Base-by-base conservation (phyloP, 2,888 invertebrate genomes). In the Erpobdella octoculata region DNA sequence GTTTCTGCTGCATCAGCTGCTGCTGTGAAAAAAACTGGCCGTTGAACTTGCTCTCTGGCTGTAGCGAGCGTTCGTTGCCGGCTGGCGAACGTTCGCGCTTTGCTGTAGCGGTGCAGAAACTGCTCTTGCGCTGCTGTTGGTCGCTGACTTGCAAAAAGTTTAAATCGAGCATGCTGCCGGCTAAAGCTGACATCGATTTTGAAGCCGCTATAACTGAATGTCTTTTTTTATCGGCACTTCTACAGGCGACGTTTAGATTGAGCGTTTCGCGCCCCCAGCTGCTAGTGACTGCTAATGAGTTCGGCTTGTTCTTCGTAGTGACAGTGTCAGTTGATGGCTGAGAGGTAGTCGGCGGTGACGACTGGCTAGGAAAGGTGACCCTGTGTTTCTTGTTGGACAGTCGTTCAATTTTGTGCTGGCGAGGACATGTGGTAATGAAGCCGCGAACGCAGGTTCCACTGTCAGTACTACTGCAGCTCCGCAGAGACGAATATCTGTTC, bases 161-260 rank as follows among this genome's bases (percentile, higher is more conserved):
- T 4, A 62, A 31, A 9, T 62, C 62, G 31, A 62, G 35, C 62
- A 35, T 62, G 62, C 62, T 62, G n/a, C 33, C 62, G 35, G 33
- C 28, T 62, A 62, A 33, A 31, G 62, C 62, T 5, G 62, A 62
- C 62, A 62, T 62, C 31, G 62, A 62, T 35, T 35, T 31, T n/a
- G 62, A 62, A 35, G 31, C n/a, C 9, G 62, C 35, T 6, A 62
- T 18, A 1, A 31, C 33, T 31, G 62, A 62, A 41, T 12, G 46
- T 41, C 46, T 12, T 41, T 41, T n/a, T n/a, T n/a, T n/a, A n/a
- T n/a, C n/a, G n/a, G n/a, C n/a, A n/a, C n/a, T n/a, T n/a, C n/a
- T n/a, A n/a, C n/a, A n/a, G n/a, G n/a, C n/a, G n/a, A n/a, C n/a
- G n/a, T n/a, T 41, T 12, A 41, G 46, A 41, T n/a, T 41, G 46